phyloP scores from a whole-genome alignment of 1,140 invertebrate genomes.

The Trichogramma pretiosum region DNA sequence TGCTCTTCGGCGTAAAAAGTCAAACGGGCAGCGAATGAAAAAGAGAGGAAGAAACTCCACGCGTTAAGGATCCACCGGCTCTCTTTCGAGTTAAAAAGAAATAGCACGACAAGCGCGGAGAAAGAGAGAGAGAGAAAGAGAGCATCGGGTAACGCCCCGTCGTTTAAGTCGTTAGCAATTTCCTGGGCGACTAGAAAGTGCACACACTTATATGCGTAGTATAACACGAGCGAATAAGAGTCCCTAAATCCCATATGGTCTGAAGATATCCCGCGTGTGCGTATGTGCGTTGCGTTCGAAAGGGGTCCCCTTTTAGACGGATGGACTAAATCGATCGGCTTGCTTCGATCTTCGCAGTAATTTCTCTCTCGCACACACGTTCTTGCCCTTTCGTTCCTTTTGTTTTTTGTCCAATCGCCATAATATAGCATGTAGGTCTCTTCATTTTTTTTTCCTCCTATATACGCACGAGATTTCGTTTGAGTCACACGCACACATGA shows the following conservation, averaged over 20 bases:
- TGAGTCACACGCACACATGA: no score
- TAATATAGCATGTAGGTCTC: no score
- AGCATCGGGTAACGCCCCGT: conserved; percentile 36
- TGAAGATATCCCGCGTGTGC: conserved; percentile 30
- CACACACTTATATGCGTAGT: no score
- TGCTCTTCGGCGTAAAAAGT: not conserved
- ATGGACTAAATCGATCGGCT: conserved; percentile 25
- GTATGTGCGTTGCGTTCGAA: not conserved
- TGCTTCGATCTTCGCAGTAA: conserved; percentile 22
- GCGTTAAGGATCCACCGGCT: no score
- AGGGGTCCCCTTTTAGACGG: no score
- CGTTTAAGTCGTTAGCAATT: conserved; percentile 48
- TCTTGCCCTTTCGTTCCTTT: no score
- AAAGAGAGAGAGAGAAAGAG: conserved; percentile 21
- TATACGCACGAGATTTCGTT: no score
- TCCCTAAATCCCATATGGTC: conserved; percentile 44
- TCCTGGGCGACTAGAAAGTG: no score
- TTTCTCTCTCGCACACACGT: no score
- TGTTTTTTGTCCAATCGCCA: conserved; percentile 4
- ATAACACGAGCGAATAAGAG: conserved; percentile 36
- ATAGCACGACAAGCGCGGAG: not conserved
- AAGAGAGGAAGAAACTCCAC: not conserved
- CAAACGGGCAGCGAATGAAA: not conserved
- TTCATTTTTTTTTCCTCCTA: no score
- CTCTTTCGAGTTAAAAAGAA: no score